Evolutionary conservation across 2,888 invertebrate species (phyloP), one percentile per base, ranked within the genome.

Genomic region (Drosophila prolongata): DNA sequence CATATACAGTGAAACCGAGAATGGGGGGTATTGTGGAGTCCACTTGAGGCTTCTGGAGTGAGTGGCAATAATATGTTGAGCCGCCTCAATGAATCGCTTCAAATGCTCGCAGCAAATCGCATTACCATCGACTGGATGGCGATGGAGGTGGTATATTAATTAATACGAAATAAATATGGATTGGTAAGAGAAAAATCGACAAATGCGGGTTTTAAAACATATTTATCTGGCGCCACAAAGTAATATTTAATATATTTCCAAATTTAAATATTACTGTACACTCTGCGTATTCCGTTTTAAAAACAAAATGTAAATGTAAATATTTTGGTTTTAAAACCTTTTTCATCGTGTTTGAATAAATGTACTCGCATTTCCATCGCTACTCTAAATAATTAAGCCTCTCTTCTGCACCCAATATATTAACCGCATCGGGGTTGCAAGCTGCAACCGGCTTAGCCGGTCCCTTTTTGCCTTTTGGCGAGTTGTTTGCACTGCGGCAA

Each of bases 21-120:
- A 38, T 50, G 53, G 37, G n/a, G 16, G n/a, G 52, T 13, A 10
- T 27, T 6, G 14, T 4, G 40, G 30, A 30, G 30, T 30, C 35
- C 14, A 27, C 59, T 62, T 58, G 43, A 43, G 59, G 9, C 40
- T 16, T 43, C 30, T 10, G 55, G 42, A 55, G 6, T 50, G 55
- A 56, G 71, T 60, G 69, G 66, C 67, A 49, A 61, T 62, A 56
- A 55, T 59, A 75, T 77, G 77, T 72, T 77, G 54, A 80, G 74
- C 68, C 74, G 69, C 64, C 57, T 57, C 71, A 61, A 52, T 64
- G 69, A 53, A 59, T 52, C 70, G 75, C 66, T 77, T 76, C 67
- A 77, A 75, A 75, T 74, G 81, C 65, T 75, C 67, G 69, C 50
- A 40, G 44, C 71, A 81, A 81, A 81, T 84, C 81, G 74, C 79